A percentile compares a stretch with the other conserved stretches of the same genome.
These are phyloP conservation scores for Drosophila sordidapex DNA, from an alignment of 2,888 invertebrate species.

Conservation along the genomic window DNA sequence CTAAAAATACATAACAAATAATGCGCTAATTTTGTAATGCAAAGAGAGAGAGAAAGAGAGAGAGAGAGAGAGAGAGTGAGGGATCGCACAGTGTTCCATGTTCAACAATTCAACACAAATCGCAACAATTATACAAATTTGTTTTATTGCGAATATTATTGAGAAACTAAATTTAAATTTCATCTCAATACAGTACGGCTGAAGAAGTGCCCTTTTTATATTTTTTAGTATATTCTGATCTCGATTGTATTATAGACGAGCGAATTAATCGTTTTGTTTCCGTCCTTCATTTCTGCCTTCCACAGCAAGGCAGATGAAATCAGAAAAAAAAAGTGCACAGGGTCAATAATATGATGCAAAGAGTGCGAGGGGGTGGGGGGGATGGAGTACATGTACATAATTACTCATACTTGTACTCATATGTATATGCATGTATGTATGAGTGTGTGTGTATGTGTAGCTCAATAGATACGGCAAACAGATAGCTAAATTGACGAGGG, in stretches of 20 bases:
- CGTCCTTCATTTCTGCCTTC: slow-evolving; percentile 15
- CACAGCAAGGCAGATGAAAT: slow-evolving; percentile 29
- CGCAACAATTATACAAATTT: not conserved
- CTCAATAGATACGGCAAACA: slow-evolving; percentile 49
- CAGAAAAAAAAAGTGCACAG: slow-evolving; percentile 52
- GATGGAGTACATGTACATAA: slow-evolving; percentile 24
- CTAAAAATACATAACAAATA: slow-evolving; percentile 67
- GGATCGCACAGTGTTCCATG: slow-evolving; percentile 2
- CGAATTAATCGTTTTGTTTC: slow-evolving; percentile 6
- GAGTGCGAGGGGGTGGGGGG: not conserved
- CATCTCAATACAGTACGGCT: not conserved
- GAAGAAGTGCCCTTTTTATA: not conserved
- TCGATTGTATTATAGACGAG: slow-evolving; percentile 13
- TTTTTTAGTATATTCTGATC: not conserved
- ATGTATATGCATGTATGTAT: not conserved
- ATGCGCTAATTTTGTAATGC: slow-evolving; percentile 59
- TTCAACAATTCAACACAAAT: not conserved
- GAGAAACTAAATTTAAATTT: not conserved
- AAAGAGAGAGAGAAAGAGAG: slow-evolving; percentile 10
- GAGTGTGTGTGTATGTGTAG: slow-evolving; percentile 5
- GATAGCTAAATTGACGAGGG: slow-evolving; percentile 68
- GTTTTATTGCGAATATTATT: not conserved
- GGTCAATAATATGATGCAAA: slow-evolving; percentile 40
- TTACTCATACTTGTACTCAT: slow-evolving; percentile 4
- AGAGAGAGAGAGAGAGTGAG: not conserved